phyloP scores from a whole-genome alignment of 2,888 invertebrate genomes.

The Apoderus coryli region DNA sequence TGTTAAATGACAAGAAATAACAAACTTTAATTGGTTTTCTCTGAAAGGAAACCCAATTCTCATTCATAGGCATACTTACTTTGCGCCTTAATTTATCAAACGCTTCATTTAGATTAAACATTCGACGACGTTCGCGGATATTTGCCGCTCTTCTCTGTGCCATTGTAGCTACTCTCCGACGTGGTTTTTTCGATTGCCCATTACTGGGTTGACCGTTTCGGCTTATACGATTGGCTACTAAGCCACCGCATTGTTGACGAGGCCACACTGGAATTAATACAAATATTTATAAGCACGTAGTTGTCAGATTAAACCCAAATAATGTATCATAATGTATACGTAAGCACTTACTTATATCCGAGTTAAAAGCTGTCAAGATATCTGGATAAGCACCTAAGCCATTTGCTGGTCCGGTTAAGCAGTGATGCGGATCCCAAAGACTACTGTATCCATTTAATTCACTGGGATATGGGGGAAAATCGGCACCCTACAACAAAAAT shows the following conservation, averaged over 20 bases:
- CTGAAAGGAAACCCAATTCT: no score
- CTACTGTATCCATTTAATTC: conserved; percentile 38
- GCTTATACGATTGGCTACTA: conserved; percentile 29
- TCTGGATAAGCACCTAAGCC: conserved; percentile 51
- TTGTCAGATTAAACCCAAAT: neutral
- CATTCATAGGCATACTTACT: no score
- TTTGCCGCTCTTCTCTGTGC: conserved; percentile 86
- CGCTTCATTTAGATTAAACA: conserved; percentile 93
- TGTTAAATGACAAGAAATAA: no score
- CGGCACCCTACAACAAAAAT: conserved; percentile 20
- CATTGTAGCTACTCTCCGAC: conserved; percentile 77
- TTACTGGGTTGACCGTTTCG: conserved; percentile 25
- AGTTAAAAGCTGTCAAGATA: conserved; percentile 50
- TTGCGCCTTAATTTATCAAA: conserved; percentile 85
- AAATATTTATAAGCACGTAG: neutral
- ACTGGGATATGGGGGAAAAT: conserved; percentile 26
- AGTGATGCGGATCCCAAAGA: conserved; percentile 42
- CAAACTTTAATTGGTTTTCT: no score
- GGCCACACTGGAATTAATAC: conserved; percentile 37
- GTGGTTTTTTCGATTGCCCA: conserved; percentile 55
- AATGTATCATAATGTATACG: no score
- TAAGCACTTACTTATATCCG: conserved; percentile 47
- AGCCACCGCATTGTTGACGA: conserved; percentile 40
- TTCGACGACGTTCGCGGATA: conserved; percentile 80
- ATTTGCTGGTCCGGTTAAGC: conserved; percentile 40